Conservation (phyloP, 2,113 vertebrate species). For the Bungarus multicinctus region DNA sequence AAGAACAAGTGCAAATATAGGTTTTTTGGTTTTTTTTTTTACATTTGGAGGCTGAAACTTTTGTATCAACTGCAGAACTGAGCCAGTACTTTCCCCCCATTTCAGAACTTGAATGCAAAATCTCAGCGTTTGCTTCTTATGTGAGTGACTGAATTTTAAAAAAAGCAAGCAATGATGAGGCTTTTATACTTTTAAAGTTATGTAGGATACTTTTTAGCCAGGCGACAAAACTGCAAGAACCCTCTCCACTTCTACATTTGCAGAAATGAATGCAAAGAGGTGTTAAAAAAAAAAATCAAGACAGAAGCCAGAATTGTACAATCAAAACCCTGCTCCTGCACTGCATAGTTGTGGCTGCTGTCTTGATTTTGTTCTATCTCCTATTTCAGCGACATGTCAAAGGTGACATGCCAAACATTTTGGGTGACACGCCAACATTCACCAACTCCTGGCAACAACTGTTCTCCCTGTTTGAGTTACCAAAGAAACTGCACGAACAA, state of each 20-base stretch:
- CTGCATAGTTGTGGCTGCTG: not conserved
- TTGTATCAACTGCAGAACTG: not conserved
- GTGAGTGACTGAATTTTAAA: too few relatives aligned
- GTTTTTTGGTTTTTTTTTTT: too few relatives aligned
- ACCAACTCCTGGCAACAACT: not conserved
- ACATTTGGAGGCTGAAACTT: not conserved
- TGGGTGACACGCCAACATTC: not conserved
- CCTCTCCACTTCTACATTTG: not conserved
- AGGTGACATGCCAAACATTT: not conserved
- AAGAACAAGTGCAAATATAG: not conserved
- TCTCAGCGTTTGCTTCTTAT: not conserved
- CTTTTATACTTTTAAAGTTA: not conserved
- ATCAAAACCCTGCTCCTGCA: not conserved
- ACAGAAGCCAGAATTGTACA: not conserved
- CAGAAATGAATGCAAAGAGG: not conserved
- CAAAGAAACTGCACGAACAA: not conserved
- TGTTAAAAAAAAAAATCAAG: not conserved
- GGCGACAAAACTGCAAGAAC: not conserved
- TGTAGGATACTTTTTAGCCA: not conserved
- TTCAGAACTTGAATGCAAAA: not conserved
- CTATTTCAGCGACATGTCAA: not conserved
- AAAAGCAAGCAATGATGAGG: not conserved
- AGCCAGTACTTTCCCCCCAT: not conserved
- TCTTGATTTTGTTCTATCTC: not conserved
- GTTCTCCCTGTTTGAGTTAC: not conserved